These are phyloP conservation scores for Anthopleura xanthogrammica DNA, from an alignment of 92 coral and sea anemone genomes.

Conservation along the genomic window DNA sequence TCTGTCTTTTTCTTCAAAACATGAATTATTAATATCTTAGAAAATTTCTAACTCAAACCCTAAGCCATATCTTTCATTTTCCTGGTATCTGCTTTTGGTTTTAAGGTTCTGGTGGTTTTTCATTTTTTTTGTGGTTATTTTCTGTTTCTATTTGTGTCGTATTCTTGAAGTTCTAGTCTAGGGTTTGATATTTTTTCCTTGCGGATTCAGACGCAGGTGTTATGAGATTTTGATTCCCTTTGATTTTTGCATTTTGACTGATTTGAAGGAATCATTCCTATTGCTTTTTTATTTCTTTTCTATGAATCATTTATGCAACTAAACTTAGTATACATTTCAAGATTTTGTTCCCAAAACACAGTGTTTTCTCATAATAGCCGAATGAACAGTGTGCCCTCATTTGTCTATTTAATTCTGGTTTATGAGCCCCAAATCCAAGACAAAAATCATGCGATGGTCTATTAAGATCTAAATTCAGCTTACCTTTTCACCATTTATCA, in stretches of 20 bases:
- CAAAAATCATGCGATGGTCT: neutral
- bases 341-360: neutral
- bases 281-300: neutral
- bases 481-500: neutral
- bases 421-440: neutral
- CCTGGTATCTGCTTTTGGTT: neutral
- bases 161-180: neutral
- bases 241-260: neutral
- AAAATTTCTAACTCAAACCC: constrained; percentile 13
- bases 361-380: neutral
- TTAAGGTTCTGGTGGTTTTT: neutral
- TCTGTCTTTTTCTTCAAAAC: neutral
- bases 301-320: constrained; percentile 25
- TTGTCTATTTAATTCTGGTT: neutral
- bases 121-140: neutral
- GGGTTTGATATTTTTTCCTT: neutral
- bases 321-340: neutral
- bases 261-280: neutral
- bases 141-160: neutral
- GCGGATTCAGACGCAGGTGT: constrained; percentile 6
- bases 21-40: constrained; percentile 21
- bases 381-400: neutral
- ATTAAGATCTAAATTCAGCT: neutral
- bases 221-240: neutral
- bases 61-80: constrained; percentile 5